A percentile compares a stretch with the other conserved stretches of the same genome.
Evolutionary conservation across 2,888 invertebrate species (phyloP).

Genomic region (Amitus sp.): DNA sequence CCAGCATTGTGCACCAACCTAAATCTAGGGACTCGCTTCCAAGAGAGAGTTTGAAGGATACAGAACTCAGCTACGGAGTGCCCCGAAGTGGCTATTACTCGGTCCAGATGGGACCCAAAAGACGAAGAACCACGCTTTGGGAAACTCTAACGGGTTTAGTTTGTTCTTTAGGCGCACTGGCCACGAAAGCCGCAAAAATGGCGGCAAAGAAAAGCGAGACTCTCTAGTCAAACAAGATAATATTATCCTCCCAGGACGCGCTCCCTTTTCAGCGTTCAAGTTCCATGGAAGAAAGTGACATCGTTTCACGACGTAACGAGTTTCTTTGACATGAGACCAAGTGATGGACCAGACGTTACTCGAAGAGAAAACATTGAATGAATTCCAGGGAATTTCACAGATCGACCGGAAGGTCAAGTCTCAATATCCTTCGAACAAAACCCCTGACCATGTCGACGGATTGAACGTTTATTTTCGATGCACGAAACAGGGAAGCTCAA

Average conservation of each 20-base stretch:
- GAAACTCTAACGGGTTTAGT: conserved; percentile 65
- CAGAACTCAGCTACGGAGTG: conserved; percentile 19
- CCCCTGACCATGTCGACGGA: no score
- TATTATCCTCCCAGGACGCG: neutral
- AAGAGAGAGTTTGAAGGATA: neutral
- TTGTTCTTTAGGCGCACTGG: conserved; percentile 65
- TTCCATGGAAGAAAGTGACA: no score
- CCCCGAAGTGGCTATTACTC: conserved; percentile 31
- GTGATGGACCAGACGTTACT: no score
- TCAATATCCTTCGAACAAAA: no score
- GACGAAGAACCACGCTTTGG: conserved; percentile 61
- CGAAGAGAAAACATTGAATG: no score
- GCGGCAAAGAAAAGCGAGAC: conserved; percentile 55
- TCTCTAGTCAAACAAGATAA: no score
- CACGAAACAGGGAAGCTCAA: neutral
- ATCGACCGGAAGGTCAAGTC: no score
- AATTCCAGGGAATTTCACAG: no score
- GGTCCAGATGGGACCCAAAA: conserved; percentile 45
- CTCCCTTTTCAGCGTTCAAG: no score
- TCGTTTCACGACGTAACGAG: no score
- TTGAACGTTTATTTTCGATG: neutral
- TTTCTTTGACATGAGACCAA: no score
- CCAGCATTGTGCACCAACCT: conserved; percentile 47
- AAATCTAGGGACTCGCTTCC: conserved; percentile 41
- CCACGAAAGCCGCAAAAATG: conserved; percentile 63